These are phyloP conservation scores for Megaceryle torquata DNA, from an alignment of 2,113 vertebrate species.

Conservation along the genomic window DNA sequence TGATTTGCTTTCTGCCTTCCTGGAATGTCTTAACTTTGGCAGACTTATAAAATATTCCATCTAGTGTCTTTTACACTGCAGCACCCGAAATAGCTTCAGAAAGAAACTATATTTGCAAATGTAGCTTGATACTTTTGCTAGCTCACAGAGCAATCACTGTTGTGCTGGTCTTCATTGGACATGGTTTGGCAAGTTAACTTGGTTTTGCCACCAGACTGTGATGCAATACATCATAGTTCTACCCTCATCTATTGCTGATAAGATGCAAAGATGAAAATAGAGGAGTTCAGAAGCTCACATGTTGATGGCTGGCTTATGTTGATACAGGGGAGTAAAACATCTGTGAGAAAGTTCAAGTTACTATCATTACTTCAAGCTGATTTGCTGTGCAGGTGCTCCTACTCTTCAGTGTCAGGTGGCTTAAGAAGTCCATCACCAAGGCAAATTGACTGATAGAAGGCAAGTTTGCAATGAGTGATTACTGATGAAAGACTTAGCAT, in stretches of 20 bases:
- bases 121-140: background rate
- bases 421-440: background rate
- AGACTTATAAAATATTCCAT: background rate
- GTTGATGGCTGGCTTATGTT: background rate
- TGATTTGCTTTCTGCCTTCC: background rate
- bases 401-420: background rate
- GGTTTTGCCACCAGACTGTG: background rate
- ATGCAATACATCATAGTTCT: background rate
- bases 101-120: background rate
- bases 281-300: background rate
- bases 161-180: accelerated
- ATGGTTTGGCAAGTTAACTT: background rate
- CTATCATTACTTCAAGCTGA: background rate
- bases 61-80: background rate
- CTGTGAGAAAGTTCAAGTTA: background rate
- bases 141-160: background rate
- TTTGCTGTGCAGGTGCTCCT: background rate
- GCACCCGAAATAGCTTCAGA: background rate
- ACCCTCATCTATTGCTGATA: background rate
- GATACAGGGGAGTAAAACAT: background rate
- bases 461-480: background rate
- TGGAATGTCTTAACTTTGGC: background rate
- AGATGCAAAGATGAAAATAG: background rate
- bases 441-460: background rate
- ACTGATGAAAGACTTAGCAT: background rate